These are phyloP conservation scores for Paedocypris micromegethes DNA, from an alignment of 2,797 vertebrate species.

Conservation along the genomic window DNA sequence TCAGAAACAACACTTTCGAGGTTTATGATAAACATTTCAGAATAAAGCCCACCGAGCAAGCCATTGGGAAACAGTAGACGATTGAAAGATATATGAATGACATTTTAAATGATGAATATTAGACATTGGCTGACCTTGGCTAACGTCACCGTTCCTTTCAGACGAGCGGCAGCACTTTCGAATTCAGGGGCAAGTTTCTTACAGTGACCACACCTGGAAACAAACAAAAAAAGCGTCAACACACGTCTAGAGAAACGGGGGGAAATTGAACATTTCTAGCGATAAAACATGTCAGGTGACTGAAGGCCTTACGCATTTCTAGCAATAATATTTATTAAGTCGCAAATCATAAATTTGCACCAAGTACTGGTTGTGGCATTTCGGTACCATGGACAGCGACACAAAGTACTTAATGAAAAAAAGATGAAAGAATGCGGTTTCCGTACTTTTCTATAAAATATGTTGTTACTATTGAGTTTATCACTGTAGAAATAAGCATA, in stretches of 20 bases:
- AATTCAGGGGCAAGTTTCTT: conserved; percentile 73
- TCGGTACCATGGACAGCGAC: conserved; percentile 45
- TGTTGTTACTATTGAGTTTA: not conserved
- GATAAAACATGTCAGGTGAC: not conserved
- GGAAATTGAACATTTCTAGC: not conserved
- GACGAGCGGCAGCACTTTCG: conserved; percentile 63
- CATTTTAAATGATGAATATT: too few relatives aligned
- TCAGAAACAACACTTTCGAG: too few relatives aligned
- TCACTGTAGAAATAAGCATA: not conserved
- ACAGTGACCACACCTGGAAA: conserved; percentile 71
- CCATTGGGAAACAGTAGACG: too few relatives aligned
- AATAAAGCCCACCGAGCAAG: too few relatives aligned
- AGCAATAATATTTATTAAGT: not conserved
- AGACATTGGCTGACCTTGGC: conserved; percentile 59
- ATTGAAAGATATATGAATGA: too few relatives aligned
- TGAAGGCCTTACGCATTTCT: not conserved
- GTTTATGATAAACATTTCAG: too few relatives aligned
- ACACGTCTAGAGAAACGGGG: not conserved
- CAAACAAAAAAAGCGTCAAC: not conserved
- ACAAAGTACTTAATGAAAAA: too few relatives aligned
- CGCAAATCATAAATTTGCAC: not conserved
- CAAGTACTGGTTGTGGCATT: not conserved
- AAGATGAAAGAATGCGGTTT: too few relatives aligned
- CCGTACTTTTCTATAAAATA: too few relatives aligned
- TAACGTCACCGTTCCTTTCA: conserved; percentile 66